These are phyloP conservation scores for Aphrophora alni DNA, from an alignment of 2,888 invertebrate genomes.

Conservation along the genomic window DNA sequence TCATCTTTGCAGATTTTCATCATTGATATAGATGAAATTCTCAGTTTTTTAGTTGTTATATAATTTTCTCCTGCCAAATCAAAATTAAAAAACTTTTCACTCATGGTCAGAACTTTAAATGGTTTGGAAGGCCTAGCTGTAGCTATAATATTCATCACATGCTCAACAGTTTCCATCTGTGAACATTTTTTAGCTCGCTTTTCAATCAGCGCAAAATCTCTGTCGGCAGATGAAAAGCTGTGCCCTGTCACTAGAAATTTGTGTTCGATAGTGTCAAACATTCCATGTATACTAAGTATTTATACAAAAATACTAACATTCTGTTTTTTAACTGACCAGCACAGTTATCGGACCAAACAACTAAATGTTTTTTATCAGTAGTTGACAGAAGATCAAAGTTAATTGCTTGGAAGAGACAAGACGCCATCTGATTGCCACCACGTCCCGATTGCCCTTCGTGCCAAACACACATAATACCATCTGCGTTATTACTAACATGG, in stretches of 20 bases:
- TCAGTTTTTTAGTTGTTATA: conserved; percentile 4
- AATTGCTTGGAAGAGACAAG: background rate
- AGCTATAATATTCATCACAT: conserved; percentile 17
- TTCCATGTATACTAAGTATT: background rate
- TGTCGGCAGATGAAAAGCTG: conserved; percentile 15
- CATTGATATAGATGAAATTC: conserved; percentile 10
- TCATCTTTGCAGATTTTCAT: conserved; percentile 12
- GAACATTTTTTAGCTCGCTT: conserved; percentile 16
- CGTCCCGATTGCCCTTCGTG: background rate
- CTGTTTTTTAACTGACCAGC: background rate
- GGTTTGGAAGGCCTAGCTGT: conserved; percentile 15
- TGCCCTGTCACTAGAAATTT: conserved; percentile 17
- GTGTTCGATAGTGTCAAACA: background rate
- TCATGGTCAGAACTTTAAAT: conserved; percentile 9
- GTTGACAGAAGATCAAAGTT: background rate
- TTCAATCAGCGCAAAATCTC: conserved; percentile 14
- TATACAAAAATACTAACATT: background rate
- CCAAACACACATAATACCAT: conserved; percentile 11
- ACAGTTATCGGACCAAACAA: conserved; percentile 16
- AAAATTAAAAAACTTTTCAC: background rate
- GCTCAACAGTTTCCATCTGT: conserved; percentile 7
- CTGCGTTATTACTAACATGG: background rate
- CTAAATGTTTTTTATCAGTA: background rate
- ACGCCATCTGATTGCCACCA: conserved; percentile 13
- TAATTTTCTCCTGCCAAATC: conserved; percentile 10